phyloP scores from a whole-genome alignment of 2,113 vertebrate species.

The Gambusia holbrooki region DNA sequence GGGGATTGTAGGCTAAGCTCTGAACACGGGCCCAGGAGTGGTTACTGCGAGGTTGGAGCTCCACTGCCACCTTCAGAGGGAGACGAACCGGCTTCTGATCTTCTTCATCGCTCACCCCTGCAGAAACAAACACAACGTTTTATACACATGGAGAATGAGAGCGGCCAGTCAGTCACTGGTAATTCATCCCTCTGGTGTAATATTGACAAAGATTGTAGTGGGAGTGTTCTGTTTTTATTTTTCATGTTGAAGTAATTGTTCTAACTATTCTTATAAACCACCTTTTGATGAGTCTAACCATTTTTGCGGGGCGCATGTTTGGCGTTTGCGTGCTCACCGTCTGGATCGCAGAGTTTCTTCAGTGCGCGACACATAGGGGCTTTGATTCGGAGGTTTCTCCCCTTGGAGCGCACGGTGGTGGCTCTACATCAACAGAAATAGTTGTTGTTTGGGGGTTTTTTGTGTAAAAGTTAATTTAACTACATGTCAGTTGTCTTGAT shows the following conservation, averaged over 20 bases:
- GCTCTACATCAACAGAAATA: constrained; percentile 78
- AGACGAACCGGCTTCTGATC: constrained; percentile 97
- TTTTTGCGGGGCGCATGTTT: not conserved
- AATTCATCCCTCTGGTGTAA: too few relatives aligned
- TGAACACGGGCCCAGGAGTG: constrained; percentile 96
- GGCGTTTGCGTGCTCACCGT: constrained; percentile 81
- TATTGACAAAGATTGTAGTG: too few relatives aligned
- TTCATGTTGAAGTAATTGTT: not conserved
- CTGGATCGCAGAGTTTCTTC: constrained; percentile 97
- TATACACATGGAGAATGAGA: not conserved
- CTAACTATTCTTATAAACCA: not conserved
- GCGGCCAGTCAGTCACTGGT: too few relatives aligned
- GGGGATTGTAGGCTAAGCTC: constrained; percentile 95
- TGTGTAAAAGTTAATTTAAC: not conserved
- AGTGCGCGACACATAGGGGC: constrained; percentile 97
- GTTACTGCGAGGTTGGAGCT: constrained; percentile 94
- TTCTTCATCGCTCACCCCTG: constrained; percentile 96
- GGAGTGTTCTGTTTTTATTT: not conserved
- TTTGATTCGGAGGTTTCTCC: constrained; percentile 96
- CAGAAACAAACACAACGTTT: not conserved
- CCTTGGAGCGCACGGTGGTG: constrained; percentile 96
- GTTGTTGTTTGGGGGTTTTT: too few relatives aligned
- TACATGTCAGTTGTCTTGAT: not conserved
- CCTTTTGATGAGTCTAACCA: constrained; percentile 16
- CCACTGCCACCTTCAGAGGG: constrained; percentile 92